Conservation (phyloP, 2,113 vertebrate species). For the Callithrix jacchus region DNA sequence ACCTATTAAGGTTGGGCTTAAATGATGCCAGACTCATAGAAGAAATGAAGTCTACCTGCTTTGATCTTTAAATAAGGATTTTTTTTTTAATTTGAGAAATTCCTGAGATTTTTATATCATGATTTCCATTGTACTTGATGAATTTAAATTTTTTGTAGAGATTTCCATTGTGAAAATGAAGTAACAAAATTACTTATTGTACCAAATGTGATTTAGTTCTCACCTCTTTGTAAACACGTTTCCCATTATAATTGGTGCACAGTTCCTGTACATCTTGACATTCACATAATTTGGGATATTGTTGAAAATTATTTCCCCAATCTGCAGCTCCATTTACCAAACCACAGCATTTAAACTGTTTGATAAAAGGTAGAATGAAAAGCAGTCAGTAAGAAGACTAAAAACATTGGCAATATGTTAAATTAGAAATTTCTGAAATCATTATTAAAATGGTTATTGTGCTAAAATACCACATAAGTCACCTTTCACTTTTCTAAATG, state of each 20-base stretch:
- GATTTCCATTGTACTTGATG: background rate
- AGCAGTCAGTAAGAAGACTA: background rate
- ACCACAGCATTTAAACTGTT: slow-evolving; percentile 85
- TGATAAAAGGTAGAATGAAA: slow-evolving; percentile 45
- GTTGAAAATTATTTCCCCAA: slow-evolving; percentile 72
- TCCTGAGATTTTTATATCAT: slow-evolving; percentile 11
- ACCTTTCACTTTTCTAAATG: background rate
- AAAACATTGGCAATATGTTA: background rate
- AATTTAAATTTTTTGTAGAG: background rate
- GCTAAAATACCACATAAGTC: background rate
- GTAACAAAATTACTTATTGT: background rate
- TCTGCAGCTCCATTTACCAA: slow-evolving; percentile 71
- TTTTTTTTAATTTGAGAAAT: background rate
- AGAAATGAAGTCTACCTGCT: background rate
- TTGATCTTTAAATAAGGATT: slow-evolving; percentile 27
- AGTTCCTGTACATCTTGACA: background rate
- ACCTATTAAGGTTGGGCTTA: background rate
- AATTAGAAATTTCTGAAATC: background rate
- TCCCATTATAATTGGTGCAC: accelerated
- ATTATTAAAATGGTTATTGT: background rate
- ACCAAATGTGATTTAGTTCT: slow-evolving; percentile 39
- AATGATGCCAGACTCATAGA: slow-evolving; percentile 16
- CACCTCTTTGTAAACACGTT: slow-evolving; percentile 43
- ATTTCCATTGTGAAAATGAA: slow-evolving; percentile 18
- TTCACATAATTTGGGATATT: background rate